Base-by-base conservation (phyloP, 2,797 vertebrate genomes). In the Astyanax mexicanus region DNA sequence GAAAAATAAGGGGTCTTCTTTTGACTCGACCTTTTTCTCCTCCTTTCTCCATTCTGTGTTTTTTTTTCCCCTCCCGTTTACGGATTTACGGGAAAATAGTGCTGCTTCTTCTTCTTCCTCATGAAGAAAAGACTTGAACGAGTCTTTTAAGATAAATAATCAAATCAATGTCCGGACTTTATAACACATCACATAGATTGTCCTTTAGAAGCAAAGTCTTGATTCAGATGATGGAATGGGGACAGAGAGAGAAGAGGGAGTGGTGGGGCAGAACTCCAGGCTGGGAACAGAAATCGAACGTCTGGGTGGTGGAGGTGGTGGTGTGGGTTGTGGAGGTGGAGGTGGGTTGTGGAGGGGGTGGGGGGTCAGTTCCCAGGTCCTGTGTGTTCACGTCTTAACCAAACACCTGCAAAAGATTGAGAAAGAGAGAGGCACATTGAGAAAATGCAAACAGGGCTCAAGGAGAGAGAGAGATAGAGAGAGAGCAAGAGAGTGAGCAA, bases 401-500 rank as follows among this genome's bases (percentile, higher is more conserved):
- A 95, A 96, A 97, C 95, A 98, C 97, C 97, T 99, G 97, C 96
- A 97, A 97, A 93, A 97, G 94, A 98, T 95, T 93, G 95, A 95
- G 91, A 94, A 89, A 92, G 89, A 94, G 86, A 95, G 91, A 49
- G 45, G 94, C 95, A 87, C 92, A 94, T 96, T 97, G 95, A 96
- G 94, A 96, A 95, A 49, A 93, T 19, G 42, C 42, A 45, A 45
- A 45, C 42, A 45, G 42, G 42, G 42, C 42, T n/a, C n/a, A 32
- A 45, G 49, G n/a, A 8, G 17, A 45, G 42, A 45, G 42, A 45
- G 42, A 45, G 42, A 45, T 42, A 29, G 23, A 55, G 52, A 55
- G 23, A 55, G 52, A 60, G 55, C 35, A 1, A 45, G 69, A 37
- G 55, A 58, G 55, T 27, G 45, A 35, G 44, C 49, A 17, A 47